Evolutionary conservation across 2,113 vertebrate species (phyloP), one percentile per base, ranked within the genome.

Genomic region (Trogon surrucura): DNA sequence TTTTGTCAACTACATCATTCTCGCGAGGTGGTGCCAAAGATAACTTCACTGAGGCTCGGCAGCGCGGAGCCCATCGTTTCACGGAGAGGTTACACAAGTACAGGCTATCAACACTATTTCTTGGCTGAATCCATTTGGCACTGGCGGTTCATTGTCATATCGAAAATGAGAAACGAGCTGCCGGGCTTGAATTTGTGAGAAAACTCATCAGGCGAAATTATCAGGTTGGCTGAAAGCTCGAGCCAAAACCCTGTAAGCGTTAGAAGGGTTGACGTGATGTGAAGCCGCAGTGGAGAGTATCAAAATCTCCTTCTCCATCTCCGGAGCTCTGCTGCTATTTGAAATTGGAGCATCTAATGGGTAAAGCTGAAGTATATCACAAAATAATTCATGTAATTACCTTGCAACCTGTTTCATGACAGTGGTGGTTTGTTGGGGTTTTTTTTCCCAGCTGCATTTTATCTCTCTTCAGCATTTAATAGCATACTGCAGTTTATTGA

Each of bases 371-470:
- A 91, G 80, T 56, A 61, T 62, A 70, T 85, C 64, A 80, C 64
- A 70, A 80, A 91, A 90, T 91, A 91, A 88, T 58, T n/a, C 62
- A 66, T 13, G 51, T 77, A 81, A 95, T 96, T 94, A 74, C 94
- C 93, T 51, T 73, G 87, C 79, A 91, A 48, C 54, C 64, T 80
- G 29, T 54, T 96, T 73, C 64, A 7, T 44, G 22, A 62, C 80
- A 85, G 29, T 58, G 11, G 13, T 41, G 41, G 41, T 41, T 41
- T 41, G 41, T 41, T 41, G 41, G 34, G 41, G 34, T 62, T 67
- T 47, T 66, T 80, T 85, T 85, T 77, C 14, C 54, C 88, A 72
- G 65, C 34, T 80, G 57, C 85, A 45, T 92, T 95, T 95, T 78
- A 32, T 64, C 85, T 80, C 77, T 85, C 74, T 83, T 74, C 90